Percentiles rank a stretch among this genome's conserved stretches.
These are phyloP conservation scores for Oryzias curvinotus DNA, from an alignment of 2,113 vertebrate species.

Conservation along the genomic window DNA sequence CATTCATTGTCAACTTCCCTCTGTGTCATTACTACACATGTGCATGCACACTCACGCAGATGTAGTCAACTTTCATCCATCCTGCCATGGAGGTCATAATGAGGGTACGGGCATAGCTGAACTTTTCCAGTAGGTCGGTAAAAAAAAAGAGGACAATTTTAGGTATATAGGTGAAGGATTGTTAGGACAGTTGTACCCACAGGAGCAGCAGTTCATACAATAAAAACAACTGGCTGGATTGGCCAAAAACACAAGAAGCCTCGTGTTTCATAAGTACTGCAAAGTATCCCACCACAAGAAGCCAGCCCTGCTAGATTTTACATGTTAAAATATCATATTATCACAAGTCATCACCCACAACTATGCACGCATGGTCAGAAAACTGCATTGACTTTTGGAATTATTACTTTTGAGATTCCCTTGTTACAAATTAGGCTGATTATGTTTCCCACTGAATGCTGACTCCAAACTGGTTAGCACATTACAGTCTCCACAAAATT, in stretches of 20 bases:
- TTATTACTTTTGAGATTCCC: slow-evolving; percentile 17
- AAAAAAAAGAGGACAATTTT: background rate
- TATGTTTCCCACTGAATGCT: slow-evolving; percentile 19
- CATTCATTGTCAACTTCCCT: slow-evolving; percentile 69
- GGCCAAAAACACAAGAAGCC: slow-evolving; percentile 1
- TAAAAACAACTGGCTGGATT: background rate
- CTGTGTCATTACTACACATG: slow-evolving; percentile 58
- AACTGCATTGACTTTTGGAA: slow-evolving; percentile 11
- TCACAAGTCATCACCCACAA: slow-evolving; percentile 17
- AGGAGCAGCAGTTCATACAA: background rate
- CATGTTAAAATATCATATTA: slow-evolving; percentile 24
- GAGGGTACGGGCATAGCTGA: slow-evolving; percentile 42
- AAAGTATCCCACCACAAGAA: slow-evolving; percentile 4
- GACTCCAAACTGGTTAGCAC: slow-evolving; percentile 12
- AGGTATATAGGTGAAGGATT: background rate
- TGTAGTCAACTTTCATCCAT: slow-evolving; percentile 49
- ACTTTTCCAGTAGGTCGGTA: slow-evolving; percentile 30
- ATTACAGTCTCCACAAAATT: slow-evolving; percentile 6
- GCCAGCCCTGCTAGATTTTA: slow-evolving; percentile 15
- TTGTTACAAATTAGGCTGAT: slow-evolving; percentile 7
- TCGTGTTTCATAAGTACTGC: slow-evolving; percentile 11
- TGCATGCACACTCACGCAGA: slow-evolving; percentile 39
- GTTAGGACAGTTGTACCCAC: background rate
- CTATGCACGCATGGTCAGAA: slow-evolving; percentile 2
- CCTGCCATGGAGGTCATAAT: slow-evolving; percentile 63